Percentiles rank a stretch among this genome's conserved stretches.
Conservation (phyloP, 2,797 vertebrate species). For the Psittacula derbiana region DNA sequence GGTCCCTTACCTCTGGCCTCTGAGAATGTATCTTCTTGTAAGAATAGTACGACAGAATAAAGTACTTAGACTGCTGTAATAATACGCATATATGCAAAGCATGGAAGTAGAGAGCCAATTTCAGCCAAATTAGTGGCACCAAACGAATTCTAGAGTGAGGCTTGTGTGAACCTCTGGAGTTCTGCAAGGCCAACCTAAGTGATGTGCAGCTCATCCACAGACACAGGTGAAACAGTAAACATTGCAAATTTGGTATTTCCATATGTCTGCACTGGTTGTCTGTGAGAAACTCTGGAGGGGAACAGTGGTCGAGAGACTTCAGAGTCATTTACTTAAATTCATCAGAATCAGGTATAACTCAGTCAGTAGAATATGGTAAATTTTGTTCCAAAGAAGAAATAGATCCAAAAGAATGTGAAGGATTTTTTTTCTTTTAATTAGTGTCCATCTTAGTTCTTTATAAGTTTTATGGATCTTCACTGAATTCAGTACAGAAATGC, state of each 20-base stretch:
- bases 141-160: not conserved
- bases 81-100: not conserved
- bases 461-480: not conserved
- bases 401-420: not conserved
- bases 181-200: not conserved
- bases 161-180: not conserved
- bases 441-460: not conserved
- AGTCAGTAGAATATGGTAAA: not conserved
- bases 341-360: not conserved
- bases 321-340: not conserved
- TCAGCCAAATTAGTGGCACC: not conserved
- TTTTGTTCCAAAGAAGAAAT: not conserved
- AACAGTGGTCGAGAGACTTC: not conserved
- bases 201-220: not conserved
- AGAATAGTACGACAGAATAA: not conserved
- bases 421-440: not conserved
- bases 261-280: not conserved
- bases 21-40: not conserved
- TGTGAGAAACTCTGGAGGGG: not conserved
- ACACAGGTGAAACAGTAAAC: not conserved
- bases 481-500: not conserved
- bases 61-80: not conserved
- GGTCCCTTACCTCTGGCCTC: not conserved
- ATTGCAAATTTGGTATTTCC: not conserved
- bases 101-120: not conserved